Base-by-base conservation (phyloP, 2,888 invertebrate genomes). In the Corythucha ciliata region DNA sequence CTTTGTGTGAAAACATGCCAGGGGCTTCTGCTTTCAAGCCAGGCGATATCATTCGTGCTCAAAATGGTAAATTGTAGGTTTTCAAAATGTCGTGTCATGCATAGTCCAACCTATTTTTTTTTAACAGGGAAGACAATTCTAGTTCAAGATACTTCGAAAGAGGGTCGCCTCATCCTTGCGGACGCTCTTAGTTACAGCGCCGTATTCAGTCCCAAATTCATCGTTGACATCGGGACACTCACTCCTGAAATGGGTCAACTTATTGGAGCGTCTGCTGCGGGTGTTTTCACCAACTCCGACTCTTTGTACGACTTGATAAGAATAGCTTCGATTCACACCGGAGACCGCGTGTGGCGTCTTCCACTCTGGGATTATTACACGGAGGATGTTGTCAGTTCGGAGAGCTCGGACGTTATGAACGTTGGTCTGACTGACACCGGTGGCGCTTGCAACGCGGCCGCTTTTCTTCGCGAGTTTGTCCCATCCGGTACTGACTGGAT, bases 311-410 rank as follows among this genome's bases (percentile, higher is more conserved):
- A 78, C 54, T 73, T 76, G 57, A 70, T 85, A 60, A 74, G 80
- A 58, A 69, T 76, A 57, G 83, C 87, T 4, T 80, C 83, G 42
- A 71, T 74, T 62, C 74, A 76, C 54, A 81, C 84, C 0, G 89
- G 88, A 0, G 89, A 89, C 65, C 70, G 88, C 20, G 75, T 89
- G 1, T 89, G 88, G 88, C 71, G 86, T 40, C 79, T 89, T 75
- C 89, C 89, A 0, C 66, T 89, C 1, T 59, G 59, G 59, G 54
- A 57, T n/a, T 48, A 53, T 37, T 58, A 55, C 44, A 44, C 37
- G 20, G 52, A 53, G 34, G 56, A 46, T 3, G 56, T 56, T 10
- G 49, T 45, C 6, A 37, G 36, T 47, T 46, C 53, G 12, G 46
- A 49, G 10, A 56, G 51, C 32, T 45, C 53, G 16, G 56, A 56